A percentile compares a stretch with the other conserved stretches of the same genome.
These are phyloP conservation scores for Dexiosoma caninum DNA, from an alignment of 2,888 invertebrate species.

Conservation along the genomic window DNA sequence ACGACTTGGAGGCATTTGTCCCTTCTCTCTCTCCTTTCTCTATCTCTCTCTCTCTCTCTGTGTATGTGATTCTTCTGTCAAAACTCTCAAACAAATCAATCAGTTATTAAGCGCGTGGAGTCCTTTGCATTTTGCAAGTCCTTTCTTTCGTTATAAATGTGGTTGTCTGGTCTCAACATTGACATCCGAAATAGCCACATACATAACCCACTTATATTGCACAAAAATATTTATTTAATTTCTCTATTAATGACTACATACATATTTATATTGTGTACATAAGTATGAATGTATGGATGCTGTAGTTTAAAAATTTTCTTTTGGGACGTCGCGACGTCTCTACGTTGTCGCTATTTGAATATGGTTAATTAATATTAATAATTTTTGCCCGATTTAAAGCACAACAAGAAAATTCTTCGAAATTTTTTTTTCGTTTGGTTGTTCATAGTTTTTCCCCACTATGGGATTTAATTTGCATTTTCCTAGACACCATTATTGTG, in stretches of 20 bases:
- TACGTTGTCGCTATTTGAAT: constrained; percentile 32
- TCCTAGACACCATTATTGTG: constrained; percentile 35
- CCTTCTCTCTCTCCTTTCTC: too few species aligned
- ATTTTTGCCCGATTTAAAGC: constrained; percentile 34
- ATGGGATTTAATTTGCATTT: constrained; percentile 38
- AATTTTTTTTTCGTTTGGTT: not conserved
- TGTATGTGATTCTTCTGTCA: too few species aligned
- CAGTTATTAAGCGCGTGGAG: not conserved
- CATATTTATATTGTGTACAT: not conserved
- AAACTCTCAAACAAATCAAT: too few species aligned
- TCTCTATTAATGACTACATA: constrained; percentile 21
- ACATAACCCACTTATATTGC: not conserved
- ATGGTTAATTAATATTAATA: constrained; percentile 55
- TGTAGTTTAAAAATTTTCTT: constrained; percentile 17
- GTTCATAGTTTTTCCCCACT: constrained; percentile 27
- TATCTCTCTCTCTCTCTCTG: too few species aligned
- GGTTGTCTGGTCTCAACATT: not conserved
- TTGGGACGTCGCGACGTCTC: not conserved
- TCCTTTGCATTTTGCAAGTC: not conserved
- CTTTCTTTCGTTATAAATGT: not conserved
- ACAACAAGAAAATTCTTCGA: not conserved
- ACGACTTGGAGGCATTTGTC: too few species aligned
- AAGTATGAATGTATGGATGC: not conserved
- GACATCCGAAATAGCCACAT: not conserved
- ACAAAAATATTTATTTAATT: not conserved